Percentiles rank a stretch among this genome's conserved stretches.
Conservation (phyloP, 2,797 vertebrate species). For the Oreochromis mossambicus region DNA sequence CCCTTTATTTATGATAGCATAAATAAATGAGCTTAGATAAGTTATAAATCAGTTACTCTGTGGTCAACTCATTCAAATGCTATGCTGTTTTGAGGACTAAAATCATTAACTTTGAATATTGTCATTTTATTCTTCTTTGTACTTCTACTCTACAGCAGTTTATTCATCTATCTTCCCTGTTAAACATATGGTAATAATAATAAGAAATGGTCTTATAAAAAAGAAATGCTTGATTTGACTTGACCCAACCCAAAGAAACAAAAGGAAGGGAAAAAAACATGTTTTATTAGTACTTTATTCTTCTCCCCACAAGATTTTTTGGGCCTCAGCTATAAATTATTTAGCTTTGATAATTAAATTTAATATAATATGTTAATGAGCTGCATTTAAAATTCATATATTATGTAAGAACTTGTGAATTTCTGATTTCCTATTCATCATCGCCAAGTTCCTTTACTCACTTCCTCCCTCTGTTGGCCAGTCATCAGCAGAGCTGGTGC, state of each 20-base stretch:
- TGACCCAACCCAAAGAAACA: neutral
- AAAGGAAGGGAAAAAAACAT: accelerated
- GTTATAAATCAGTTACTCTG: neutral
- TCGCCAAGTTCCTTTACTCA: slow-evolving; percentile 25
- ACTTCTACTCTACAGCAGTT: neutral
- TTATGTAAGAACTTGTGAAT: neutral
- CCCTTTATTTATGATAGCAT: neutral
- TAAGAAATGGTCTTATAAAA: neutral
- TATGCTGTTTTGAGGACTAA: neutral
- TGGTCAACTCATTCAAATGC: neutral
- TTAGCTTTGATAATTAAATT: accelerated
- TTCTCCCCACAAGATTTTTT: neutral
- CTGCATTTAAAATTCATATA: neutral
- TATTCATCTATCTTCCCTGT: neutral
- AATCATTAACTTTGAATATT: neutral
- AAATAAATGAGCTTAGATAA: neutral
- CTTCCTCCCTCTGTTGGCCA: slow-evolving; percentile 60
- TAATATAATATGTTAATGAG: neutral
- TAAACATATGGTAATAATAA: neutral
- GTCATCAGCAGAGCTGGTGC: slow-evolving; percentile 12
- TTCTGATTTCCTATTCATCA: neutral
- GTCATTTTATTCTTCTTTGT: neutral
- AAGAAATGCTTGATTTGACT: neutral
- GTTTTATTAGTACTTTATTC: neutral
- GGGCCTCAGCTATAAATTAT: neutral